Percentiles rank a stretch among this genome's conserved stretches.
Conservation (phyloP, 2,797 vertebrate genomes). For the Falco peregrinus region DNA sequence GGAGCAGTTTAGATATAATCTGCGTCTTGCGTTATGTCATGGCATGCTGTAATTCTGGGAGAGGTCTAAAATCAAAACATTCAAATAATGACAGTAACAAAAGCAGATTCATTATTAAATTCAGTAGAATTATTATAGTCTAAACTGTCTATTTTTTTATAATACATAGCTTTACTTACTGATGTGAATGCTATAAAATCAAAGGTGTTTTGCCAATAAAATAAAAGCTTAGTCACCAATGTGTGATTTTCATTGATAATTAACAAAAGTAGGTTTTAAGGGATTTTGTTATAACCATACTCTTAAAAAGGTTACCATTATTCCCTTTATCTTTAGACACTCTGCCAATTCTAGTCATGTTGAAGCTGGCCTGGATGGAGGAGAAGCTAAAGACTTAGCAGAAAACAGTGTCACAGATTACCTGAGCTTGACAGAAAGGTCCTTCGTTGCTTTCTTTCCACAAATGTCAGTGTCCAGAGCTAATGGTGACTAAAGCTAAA, state of each 20-base stretch:
- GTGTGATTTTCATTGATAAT: not conserved
- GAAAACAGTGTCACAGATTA: not conserved
- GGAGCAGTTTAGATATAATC: not conserved
- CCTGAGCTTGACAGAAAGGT: not conserved
- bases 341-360: not conserved
- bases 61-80: not conserved
- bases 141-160: not conserved
- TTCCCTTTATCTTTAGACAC: not conserved
- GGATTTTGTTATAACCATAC: not conserved
- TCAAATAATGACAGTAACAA: not conserved
- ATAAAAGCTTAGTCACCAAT: not conserved
- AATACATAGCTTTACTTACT: not conserved
- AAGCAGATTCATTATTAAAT: not conserved
- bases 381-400: not conserved
- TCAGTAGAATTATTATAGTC: not conserved
- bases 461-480: not conserved
- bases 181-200: not conserved
- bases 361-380: not conserved
- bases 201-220: not conserved
- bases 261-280: rapidly evolving
- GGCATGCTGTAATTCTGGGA: not conserved
- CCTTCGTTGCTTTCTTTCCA: not conserved
- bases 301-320: not conserved
- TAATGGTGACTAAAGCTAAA: not conserved
- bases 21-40: not conserved